Base-by-base conservation (phyloP, 2,797 vertebrate genomes). In the Spatula versicolor region DNA sequence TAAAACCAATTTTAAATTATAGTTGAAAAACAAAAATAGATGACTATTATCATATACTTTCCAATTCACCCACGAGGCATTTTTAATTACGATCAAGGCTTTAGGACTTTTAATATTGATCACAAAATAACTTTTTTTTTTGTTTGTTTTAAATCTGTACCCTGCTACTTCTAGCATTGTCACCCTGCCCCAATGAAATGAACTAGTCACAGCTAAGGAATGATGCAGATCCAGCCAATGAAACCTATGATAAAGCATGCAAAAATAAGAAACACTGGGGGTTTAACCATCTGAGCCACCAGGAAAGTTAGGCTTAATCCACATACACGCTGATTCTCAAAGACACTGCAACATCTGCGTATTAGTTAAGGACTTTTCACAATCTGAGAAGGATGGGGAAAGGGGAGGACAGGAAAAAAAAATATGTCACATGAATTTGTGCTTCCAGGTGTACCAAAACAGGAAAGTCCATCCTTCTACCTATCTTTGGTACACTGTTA, bases 221-320 rank as follows among this genome's bases (percentile, higher is more conserved):
- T 3, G 35, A 69, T 7, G 1, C 1, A 14, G 35, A 69, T 7
- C 1, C 1, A 14, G 46, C 6, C 30, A 69, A 67, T 4, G 11
- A 81, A 83, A 63, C 19, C 46, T 75, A 16, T 2, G 22, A 66
- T 13, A 59, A 90, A 75, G 50, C 45, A 60, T 6, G 71, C 50
- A 56, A 73, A 82, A 3, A 17, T 30, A 50, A 54, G n/a, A 72
- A 28, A 75, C 33, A 64, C 26, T 23, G 50, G 5, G 1, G 23
- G 54, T 84, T 84, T 48, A 39, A 86, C 45, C 33, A 56, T 25
- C 45, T 78, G 63, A 89, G 39, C 54, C 56, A 43, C 62, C 11
- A 67, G 48, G 58, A 31, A 80, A 91, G 62, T 7, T 83, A 37
- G 73, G 64, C n/a, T 74, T 41, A 45, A 66, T 60, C 62, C 76